Evolutionary conservation across 1,140 invertebrate species (phyloP).

Genomic region (Carcinoscorpius rotundicauda): DNA sequence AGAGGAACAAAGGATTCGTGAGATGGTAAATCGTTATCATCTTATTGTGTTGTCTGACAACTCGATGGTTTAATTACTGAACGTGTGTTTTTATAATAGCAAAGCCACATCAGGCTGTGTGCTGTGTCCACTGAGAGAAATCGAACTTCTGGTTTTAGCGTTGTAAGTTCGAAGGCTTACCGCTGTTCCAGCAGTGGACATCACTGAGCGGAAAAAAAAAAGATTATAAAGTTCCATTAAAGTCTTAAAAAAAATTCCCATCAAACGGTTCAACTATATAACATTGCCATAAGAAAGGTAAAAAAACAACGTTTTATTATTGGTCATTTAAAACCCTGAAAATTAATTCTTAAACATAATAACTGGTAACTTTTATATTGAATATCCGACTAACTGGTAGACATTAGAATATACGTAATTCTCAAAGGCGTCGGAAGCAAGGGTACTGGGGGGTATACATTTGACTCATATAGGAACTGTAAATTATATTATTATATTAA

Average conservation of each 20-base stretch:
- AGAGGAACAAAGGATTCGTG: slow-evolving; percentile 52
- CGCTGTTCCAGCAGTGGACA: not conserved
- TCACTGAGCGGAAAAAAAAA: not conserved
- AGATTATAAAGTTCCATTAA: too few species aligned
- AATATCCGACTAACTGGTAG: too few species aligned
- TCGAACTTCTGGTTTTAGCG: not conserved
- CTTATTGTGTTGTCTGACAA: not conserved
- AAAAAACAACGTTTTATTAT: too few species aligned
- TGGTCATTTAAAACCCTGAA: too few species aligned
- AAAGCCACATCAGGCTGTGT: not conserved
- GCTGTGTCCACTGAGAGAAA: not conserved
- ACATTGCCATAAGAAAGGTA: not conserved
- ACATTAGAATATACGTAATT: too few species aligned
- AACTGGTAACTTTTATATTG: too few species aligned
- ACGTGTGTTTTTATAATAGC: not conserved
- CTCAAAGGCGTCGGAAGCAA: too few species aligned
- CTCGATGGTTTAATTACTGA: not conserved
- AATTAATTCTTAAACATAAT: too few species aligned
- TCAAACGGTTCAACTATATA: not conserved
- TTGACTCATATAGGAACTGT: too few species aligned
- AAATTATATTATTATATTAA: too few species aligned
- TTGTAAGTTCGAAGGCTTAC: not conserved
- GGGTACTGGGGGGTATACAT: too few species aligned
- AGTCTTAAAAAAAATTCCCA: too few species aligned
- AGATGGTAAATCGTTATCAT: slow-evolving; percentile 22